Evolutionary conservation across 2,888 invertebrate species (phyloP).

Genomic region (Ellobium chinense): DNA sequence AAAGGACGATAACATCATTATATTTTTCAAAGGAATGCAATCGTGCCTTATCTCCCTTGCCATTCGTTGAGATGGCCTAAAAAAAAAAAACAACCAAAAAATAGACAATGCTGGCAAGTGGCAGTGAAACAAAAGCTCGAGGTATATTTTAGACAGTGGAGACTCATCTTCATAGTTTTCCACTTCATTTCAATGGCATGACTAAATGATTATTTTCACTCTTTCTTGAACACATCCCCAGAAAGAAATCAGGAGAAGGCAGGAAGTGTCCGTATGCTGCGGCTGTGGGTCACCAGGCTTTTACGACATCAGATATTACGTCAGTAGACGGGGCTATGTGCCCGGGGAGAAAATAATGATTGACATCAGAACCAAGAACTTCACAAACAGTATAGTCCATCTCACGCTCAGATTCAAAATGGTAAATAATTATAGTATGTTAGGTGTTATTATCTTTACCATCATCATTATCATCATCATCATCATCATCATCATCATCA

Average conservation of each 20-base stretch:
- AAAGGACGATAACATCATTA: no score
- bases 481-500: no score
- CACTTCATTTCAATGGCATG: no score
- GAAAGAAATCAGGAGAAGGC: conserved; percentile 37
- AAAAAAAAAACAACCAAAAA: no score
- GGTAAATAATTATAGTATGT: conserved; percentile 25
- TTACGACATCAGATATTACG: conserved; percentile 42
- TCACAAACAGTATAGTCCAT: conserved; percentile 27
- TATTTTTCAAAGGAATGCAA: no score
- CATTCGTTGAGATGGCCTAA: no score
- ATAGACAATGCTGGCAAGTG: no score
- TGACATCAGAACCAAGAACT: conserved; percentile 41
- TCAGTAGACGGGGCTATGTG: conserved; percentile 48
- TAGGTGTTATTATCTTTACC: background rate
- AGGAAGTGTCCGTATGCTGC: conserved; percentile 44
- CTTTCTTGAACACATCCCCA: conserved; percentile 17
- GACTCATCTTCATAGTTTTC: no score
- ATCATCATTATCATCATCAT: no score
- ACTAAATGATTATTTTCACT: background rate
- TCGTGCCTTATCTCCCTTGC: no score
- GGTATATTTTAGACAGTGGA: no score
- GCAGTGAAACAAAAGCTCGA: no score
- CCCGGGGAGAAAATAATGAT: conserved; percentile 49
- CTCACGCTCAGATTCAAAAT: conserved; percentile 40
- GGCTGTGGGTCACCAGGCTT: conserved; percentile 45